A percentile compares a stretch with the other conserved stretches of the same genome.
Conservation (phyloP, 2,888 invertebrate species). For the Erynnis tages region DNA sequence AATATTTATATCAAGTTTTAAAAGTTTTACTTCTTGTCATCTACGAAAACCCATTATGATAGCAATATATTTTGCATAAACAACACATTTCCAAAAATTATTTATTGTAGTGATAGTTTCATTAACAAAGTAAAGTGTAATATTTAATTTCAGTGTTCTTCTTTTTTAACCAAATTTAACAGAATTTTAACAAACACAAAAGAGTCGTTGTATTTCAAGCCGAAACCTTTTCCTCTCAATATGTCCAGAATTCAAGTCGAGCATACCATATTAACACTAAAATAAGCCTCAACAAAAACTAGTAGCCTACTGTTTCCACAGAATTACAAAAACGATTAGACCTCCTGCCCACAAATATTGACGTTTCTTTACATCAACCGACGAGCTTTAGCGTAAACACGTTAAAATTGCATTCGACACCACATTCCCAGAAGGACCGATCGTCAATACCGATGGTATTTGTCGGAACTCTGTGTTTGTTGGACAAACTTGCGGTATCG, state of each 20-base stretch:
- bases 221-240: background rate
- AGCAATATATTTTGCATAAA: too few relatives aligned
- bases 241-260: background rate
- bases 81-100: too few relatives aligned
- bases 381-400: slow-evolving; percentile 53
- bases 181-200: background rate
- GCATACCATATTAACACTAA: slow-evolving; percentile 21
- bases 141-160: too few relatives aligned
- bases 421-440: slow-evolving; percentile 63
- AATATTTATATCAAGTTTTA: too few relatives aligned
- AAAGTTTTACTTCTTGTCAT: too few relatives aligned
- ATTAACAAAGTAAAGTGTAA: too few relatives aligned
- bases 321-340: slow-evolving; percentile 68
- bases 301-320: slow-evolving; percentile 48
- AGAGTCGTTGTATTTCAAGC: too few relatives aligned
- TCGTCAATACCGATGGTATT: slow-evolving; percentile 53
- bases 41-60: too few relatives aligned
- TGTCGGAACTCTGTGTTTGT: slow-evolving; percentile 15
- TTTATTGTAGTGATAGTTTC: too few relatives aligned
- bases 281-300: slow-evolving; percentile 40
- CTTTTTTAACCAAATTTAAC: too few relatives aligned
- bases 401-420: slow-evolving; percentile 50
- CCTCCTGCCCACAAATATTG: slow-evolving; percentile 51
- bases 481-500: slow-evolving; percentile 23
- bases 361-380: slow-evolving; percentile 46